phyloP scores from a whole-genome alignment of 2,797 vertebrate genomes.

The Scolopax bukidnonensis region DNA sequence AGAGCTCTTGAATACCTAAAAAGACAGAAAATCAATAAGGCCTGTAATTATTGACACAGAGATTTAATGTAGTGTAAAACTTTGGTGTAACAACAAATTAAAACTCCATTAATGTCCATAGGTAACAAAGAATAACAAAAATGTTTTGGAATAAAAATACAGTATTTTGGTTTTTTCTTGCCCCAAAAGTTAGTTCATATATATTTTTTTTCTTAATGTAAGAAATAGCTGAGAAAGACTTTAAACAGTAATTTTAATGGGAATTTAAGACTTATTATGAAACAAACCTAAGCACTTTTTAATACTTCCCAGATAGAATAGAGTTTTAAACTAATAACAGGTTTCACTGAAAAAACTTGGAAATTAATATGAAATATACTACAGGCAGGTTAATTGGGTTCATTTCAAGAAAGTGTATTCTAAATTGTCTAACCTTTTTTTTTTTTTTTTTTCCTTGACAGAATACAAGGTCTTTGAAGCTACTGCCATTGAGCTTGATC shows the following conservation, averaged over 20 bases:
- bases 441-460: background rate
- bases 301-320: background rate
- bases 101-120: conserved; percentile 57
- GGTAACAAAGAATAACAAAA: conserved; percentile 58
- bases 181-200: background rate
- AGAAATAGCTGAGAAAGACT: background rate
- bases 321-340: conserved; percentile 24
- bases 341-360: conserved; percentile 9
- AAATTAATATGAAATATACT: conserved; percentile 13
- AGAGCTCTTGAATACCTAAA: conserved; percentile 56
- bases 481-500: background rate
- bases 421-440: background rate
- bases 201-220: background rate
- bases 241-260: background rate
- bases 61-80: conserved; percentile 54
- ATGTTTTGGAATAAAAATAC: background rate
- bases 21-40: conserved; percentile 63
- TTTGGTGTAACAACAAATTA: conserved; percentile 66
- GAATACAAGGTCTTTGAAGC: background rate
- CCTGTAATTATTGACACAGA: background rate
- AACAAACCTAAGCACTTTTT: background rate
- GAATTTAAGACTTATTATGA: background rate
- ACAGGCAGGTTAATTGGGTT: conserved; percentile 40
- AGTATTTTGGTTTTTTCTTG: background rate
- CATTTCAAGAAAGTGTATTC: background rate